Evolutionary conservation across 2,888 invertebrate genomes (phyloP), one percentile per base, ranked within the genome.

Genomic region (Torymus aiolomorphi): DNA sequence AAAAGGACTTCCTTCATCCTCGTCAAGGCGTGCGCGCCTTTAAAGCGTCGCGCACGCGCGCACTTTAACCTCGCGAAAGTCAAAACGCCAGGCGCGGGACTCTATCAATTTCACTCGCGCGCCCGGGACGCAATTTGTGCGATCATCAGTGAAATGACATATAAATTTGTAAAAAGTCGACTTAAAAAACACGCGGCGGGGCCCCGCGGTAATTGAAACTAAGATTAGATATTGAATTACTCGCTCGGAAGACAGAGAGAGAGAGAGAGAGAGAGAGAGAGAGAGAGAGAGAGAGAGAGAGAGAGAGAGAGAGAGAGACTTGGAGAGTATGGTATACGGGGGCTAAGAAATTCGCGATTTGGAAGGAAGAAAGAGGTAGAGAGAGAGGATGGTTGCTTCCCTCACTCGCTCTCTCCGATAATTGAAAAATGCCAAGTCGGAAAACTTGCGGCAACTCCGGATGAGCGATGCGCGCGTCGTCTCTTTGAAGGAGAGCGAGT

Each of bases 391-490:
- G 8, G 42, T 42, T 42, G 42, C 42, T 8, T 31, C 31, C 2
- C 31, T 42, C 8, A 10, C 42, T 42, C 42, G 42, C 42, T 42
- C 42, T 80, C 71, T 78, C 74, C 78, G 71, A 80, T 80, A 80
- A 80, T 80, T 80, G 78, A 78, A 75, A 80, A 80, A 78, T 61
- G 66, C 59, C 77, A 69, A 73, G 62, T 52, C 20, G 2, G 61
- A 63, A 51, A 78, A 78, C 52, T 73, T 61, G 69, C 42, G 61
- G 65, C 5, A 61, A 16, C 59, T 18, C 31, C 20, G 71, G 71
- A 71, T 69, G 66, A 80, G 66, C 75, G 79, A 71, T 71, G 52
- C 42, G 42, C 42, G 42, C 8, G 42, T 42, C 42, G 56, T 80
- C 63, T 16, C 75, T 71, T 24, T 20, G 49, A 49, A 13, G 51